Percentiles rank a stretch among this genome's conserved stretches.
These are phyloP conservation scores for Turnix velox DNA, from an alignment of 2,113 vertebrate genomes.

Conservation along the genomic window DNA sequence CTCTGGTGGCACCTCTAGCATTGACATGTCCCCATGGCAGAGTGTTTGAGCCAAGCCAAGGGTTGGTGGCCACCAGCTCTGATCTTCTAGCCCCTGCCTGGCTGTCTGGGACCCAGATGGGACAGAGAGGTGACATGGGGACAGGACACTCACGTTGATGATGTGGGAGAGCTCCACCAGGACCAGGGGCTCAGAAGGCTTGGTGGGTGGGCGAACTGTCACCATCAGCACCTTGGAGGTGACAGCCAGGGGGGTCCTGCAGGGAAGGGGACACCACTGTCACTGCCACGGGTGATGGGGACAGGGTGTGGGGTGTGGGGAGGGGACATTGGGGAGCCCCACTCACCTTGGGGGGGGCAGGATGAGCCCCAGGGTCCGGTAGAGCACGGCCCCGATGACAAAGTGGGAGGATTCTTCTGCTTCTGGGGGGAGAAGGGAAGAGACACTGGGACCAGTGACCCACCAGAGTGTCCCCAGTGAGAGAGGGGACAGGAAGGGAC, in stretches of 20 bases:
- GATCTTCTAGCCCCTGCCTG: not conserved
- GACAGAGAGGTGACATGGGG: not conserved
- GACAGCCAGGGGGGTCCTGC: constrained; percentile 84
- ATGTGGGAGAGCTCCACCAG: constrained; percentile 91
- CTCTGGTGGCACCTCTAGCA: accelerated
- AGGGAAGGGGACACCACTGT: not conserved
- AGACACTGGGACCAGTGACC: not conserved
- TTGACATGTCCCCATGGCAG: accelerated
- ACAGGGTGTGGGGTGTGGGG: accelerated
- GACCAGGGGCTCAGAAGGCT: constrained; percentile 85
- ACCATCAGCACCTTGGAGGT: constrained; percentile 93
- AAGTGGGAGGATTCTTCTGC: constrained; percentile 85
- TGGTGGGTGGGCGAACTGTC: constrained; percentile 88
- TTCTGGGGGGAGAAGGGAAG: constrained; percentile 69
- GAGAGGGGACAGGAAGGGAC: accelerated
- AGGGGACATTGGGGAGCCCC: not conserved
- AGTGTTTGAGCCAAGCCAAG: no score
- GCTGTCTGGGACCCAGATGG: accelerated
- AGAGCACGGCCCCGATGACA: constrained; percentile 93
- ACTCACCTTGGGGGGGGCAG: constrained; percentile 90
- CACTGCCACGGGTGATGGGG: not conserved
- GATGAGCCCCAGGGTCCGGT: constrained; percentile 90
- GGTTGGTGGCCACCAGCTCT: not conserved
- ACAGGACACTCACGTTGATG: constrained; percentile 82
- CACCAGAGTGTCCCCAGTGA: accelerated